Conservation (phyloP, 2,113 vertebrate genomes). For the Microtus pennsylvanicus region DNA sequence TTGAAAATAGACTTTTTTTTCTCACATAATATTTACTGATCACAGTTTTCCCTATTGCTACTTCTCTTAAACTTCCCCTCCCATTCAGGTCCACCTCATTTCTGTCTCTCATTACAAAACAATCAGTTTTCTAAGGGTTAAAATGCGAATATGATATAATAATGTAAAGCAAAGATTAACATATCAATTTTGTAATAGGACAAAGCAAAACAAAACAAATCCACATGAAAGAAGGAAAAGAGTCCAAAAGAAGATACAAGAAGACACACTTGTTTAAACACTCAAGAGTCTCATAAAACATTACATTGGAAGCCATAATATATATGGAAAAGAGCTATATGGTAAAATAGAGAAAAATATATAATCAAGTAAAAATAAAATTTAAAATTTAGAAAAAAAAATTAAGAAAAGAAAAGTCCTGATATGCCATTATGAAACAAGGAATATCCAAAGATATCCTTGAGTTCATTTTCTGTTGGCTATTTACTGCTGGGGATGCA, state of each 20-base stretch:
- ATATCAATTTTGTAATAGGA: not conserved
- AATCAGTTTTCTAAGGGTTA: not conserved
- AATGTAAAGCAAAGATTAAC: not conserved
- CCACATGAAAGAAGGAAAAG: not conserved
- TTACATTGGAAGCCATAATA: not conserved
- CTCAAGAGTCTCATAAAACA: not conserved
- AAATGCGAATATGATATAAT: not conserved
- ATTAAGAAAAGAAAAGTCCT: not conserved
- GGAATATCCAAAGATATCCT: not conserved
- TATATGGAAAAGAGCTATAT: not conserved
- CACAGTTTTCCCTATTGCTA: not conserved
- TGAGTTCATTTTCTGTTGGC: no score
- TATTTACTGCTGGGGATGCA: no score
- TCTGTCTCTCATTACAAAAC: not conserved
- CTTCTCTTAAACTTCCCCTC: not conserved
- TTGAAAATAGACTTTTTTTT: conserved; percentile 37
- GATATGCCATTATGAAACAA: not conserved
- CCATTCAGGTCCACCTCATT: not conserved
- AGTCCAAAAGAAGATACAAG: not conserved
- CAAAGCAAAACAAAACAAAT: not conserved
- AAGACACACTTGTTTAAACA: not conserved
- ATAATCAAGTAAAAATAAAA: not conserved
- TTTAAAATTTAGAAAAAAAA: not conserved
- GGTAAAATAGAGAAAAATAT: not conserved
- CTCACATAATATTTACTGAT: not conserved